These are phyloP conservation scores for Xenopus tropicalis DNA, from an alignment of 2,113 vertebrate genomes.

Conservation along the genomic window UCB_Xtro_10.0 CM004444.2:45416501-45417000, in stretches of 20 bases:
- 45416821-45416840: conserved; percentile 22
- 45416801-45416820: conserved; percentile 28
- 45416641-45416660: not conserved
- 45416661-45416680: not conserved
- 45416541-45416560: no score
- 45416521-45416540: no score
- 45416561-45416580: no score
- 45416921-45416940: no score
- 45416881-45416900: conserved; percentile 1
- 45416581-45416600: no score
- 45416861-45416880: not conserved
- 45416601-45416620: no score
- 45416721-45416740: conserved; percentile 31
- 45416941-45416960: not conserved
- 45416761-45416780: conserved; percentile 34
- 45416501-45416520: no score
- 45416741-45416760: conserved; percentile 23
- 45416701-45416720: not conserved
- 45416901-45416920: conserved; percentile 14
- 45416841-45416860: conserved; percentile 31
- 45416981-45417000: not conserved
- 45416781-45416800: conserved; percentile 17
- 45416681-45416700: conserved; percentile 20
- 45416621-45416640: no score
- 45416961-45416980: not conserved